Evolutionary conservation across 2,888 invertebrate species (phyloP), one percentile per base, ranked within the genome.

Genomic region (Teleogryllus oceanicus): DNA sequence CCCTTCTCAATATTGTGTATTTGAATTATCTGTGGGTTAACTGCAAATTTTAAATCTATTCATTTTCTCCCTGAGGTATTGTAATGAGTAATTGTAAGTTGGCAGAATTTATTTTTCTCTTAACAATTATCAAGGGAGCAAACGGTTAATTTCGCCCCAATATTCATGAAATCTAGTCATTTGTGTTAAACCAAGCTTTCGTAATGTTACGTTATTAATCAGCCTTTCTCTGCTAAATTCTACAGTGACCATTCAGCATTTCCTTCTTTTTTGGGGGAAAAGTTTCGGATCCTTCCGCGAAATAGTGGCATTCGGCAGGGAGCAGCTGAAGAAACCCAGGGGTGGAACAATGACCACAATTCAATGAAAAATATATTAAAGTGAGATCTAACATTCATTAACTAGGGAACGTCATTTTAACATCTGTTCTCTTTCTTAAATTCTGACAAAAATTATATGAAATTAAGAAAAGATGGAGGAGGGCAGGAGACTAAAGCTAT

Each of bases 391-490:
- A 62, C 62, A 62, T 62, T 62, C n/a, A 62, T 62, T 62, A 62
- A 62, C 62, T 62, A 62, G n/a, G 62, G n/a, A 62, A 62, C 62
- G 62, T 62, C 62, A 62, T 62, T 62, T 62, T 62, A 62, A 62
- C n/a, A 62, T 62, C 62, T 62, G 62, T n/a, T 62, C 62, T 62
- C n/a, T 62, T 62, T 62, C n/a, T 62, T 37, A 37, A 37, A 62
- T 62, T 62, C 62, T 62, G 62, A 62, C 62, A 62, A 62, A 62
- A 62, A 62, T 62, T 62, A 62, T 13, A n/a, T 62, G 62, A 62
- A n/a, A 62, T 62, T 62, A 18, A 62, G 62, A n/a, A 62, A 62
- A 62, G 62, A 13, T n/a, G n/a, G n/a, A 62, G 16, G 13, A 62
- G 16, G 13, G 62, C n/a, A n/a, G 13, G 62, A n/a, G n/a, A n/a